Percentiles rank a stretch among this genome's conserved stretches.
Evolutionary conservation across 2,113 vertebrate species (phyloP).

Genomic region (Apteryx mantelli): DNA sequence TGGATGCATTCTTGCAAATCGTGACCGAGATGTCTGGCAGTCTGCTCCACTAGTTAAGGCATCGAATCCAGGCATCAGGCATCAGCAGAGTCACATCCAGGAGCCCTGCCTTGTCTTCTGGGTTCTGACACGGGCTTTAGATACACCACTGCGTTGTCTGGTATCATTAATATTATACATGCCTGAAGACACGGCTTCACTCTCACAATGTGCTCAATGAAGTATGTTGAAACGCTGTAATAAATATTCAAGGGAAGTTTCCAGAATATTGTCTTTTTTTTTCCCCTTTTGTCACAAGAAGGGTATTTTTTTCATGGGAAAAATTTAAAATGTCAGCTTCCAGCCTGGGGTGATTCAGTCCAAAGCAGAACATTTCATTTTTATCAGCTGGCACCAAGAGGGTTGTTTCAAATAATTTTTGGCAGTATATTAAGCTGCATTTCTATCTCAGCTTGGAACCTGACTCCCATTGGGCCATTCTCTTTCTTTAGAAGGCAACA

Average conservation of each 20-base stretch:
- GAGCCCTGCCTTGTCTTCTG: background rate
- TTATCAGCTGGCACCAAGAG: background rate
- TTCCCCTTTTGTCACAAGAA: background rate
- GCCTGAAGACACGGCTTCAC: background rate
- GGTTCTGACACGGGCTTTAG: background rate
- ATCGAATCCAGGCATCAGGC: background rate
- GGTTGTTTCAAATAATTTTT: slow-evolving; percentile 44
- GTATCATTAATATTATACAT: background rate
- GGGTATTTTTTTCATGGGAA: background rate
- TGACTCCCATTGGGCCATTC: background rate
- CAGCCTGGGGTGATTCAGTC: background rate
- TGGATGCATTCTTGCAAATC: background rate
- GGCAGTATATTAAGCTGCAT: slow-evolving; percentile 25
- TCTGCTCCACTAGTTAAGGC: background rate
- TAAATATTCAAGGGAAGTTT: background rate
- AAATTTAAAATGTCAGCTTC: slow-evolving; percentile 30
- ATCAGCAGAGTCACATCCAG: background rate
- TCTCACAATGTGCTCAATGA: background rate
- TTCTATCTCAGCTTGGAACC: slow-evolving; percentile 4
- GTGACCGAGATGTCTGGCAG: background rate
- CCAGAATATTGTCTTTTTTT: background rate
- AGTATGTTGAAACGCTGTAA: background rate
- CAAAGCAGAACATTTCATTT: background rate
- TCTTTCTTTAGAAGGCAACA: background rate
- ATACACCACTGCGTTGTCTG: background rate